A percentile compares a stretch with the other conserved stretches of the same genome.
These are phyloP conservation scores for Neofelis nebulosa DNA, from an alignment of 2,113 vertebrate genomes.

Conservation along the genomic window DNA sequence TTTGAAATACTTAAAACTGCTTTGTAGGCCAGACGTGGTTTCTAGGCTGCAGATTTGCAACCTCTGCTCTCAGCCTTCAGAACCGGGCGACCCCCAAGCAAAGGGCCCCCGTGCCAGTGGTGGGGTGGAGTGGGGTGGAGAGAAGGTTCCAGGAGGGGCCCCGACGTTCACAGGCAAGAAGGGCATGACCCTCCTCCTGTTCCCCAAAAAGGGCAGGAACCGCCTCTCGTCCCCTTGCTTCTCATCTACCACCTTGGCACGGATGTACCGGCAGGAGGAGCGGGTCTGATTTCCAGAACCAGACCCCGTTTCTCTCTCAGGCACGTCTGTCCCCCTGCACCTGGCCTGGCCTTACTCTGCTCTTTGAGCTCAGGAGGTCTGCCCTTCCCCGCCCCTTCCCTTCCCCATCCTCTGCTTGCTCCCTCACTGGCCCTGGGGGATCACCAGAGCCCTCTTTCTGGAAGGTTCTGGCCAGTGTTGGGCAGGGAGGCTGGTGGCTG, in stretches of 20 bases:
- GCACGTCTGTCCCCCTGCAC: neutral
- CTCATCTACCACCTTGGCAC: fast-evolving
- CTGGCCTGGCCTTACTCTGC: neutral
- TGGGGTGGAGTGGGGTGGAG: too few species aligned
- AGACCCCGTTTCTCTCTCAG: neutral
- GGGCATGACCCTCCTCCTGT: neutral
- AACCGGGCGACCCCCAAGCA: neutral
- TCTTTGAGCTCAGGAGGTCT: neutral
- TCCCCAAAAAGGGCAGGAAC: fast-evolving
- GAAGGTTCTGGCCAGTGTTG: neutral
- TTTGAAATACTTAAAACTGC: neutral
- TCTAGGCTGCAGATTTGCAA: neutral
- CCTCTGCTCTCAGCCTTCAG: neutral
- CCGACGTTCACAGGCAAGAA: neutral
- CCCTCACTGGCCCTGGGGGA: neutral
- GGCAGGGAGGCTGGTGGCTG: neutral
- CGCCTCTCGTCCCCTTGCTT: neutral
- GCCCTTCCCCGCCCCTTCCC: neutral
- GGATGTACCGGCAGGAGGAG: neutral
- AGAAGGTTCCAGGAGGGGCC: neutral
- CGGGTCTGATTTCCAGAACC: too few species aligned
- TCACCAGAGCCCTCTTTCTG: neutral
- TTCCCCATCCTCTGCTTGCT: neutral
- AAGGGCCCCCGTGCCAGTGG: neutral
- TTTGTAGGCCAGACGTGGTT: neutral